Base-by-base conservation (phyloP, 2,888 invertebrate species). In the Leptopilina syphax region DNA sequence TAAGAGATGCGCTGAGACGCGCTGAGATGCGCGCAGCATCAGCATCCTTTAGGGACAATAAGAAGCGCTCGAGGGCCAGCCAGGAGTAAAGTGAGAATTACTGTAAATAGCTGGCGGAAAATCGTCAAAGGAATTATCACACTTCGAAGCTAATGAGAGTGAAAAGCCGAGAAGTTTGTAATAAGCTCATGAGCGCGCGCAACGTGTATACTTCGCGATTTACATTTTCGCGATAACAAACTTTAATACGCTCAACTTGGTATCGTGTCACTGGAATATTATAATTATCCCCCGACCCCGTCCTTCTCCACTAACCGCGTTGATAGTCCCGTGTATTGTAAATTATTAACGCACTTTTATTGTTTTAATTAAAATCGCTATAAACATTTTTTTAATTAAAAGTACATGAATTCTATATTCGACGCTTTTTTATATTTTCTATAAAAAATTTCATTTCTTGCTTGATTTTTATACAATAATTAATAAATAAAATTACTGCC, bases 201-300 rank as follows among this genome's bases (percentile, higher is more conserved):
- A 9, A 9, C 50, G 10, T 50, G 50, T 70, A 54, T 70, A 70
- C 34, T 34, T 34, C 54, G 70, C 54, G 54, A 70, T 70, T 70
- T 70, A 70, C 70, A 70, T 70, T 70, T 70, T 57, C 70, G 34
- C 54, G 70, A 70, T 70, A 70, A 70, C 54, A 70, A 70, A 70
- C 70, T 70, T 70, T 70, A 70, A 70, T 41, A n/a, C 47, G 54
- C 34, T 27, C 13, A 54, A 57, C 27, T 34, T 57, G 13, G 34
- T 57, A 70, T 70, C 70, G 70, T 70, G 70, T 70, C 54, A 54
- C 70, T 70, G 12, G 54, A 54, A 24, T 57, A 70, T 70, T 70
- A 70, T 70, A 54, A 70, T 70, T 70, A 70, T 34, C 13, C 12
- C 54, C n/a, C 18, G 18, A 18, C 18, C 18, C 18, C 18, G 18